These are phyloP conservation scores for Tricholaema leucomelas DNA, from an alignment of 2,113 vertebrate genomes.

Conservation along the genomic window DNA sequence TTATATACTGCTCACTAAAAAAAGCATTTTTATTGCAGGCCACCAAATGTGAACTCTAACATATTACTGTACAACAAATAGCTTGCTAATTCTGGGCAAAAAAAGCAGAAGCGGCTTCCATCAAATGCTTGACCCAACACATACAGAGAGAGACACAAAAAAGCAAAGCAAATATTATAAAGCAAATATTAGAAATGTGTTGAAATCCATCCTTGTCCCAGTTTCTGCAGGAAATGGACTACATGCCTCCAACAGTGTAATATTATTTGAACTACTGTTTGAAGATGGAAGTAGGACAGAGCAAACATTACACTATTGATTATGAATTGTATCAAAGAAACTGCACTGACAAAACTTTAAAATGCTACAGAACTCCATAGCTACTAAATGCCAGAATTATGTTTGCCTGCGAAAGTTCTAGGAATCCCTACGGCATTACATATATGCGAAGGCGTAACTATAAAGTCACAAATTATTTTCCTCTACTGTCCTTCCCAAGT, in stretches of 20 bases:
- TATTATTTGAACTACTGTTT: not conserved
- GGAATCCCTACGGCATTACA: not conserved
- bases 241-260: not conserved
- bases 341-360: not conserved
- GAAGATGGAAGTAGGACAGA: not conserved
- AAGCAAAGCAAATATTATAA: slow-evolving; percentile 35
- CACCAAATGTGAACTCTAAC: not conserved
- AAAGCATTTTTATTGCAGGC: not conserved
- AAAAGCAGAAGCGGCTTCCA: not conserved
- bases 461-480: not conserved
- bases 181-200: slow-evolving; percentile 38
- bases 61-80: not conserved
- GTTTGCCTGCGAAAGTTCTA: not conserved
- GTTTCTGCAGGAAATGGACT: slow-evolving; percentile 4
- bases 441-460: not conserved
- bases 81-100: not conserved
- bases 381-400: not conserved
- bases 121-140: not conserved
- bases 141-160: not conserved
- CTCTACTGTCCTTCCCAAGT: not conserved
- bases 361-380: not conserved
- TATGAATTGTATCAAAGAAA: not conserved
- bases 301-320: not conserved
- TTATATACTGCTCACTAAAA: not conserved
- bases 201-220: slow-evolving; percentile 43